A percentile compares a stretch with the other conserved stretches of the same genome.
Conservation (phyloP, 2,888 invertebrate species). For the Thera britannica region DNA sequence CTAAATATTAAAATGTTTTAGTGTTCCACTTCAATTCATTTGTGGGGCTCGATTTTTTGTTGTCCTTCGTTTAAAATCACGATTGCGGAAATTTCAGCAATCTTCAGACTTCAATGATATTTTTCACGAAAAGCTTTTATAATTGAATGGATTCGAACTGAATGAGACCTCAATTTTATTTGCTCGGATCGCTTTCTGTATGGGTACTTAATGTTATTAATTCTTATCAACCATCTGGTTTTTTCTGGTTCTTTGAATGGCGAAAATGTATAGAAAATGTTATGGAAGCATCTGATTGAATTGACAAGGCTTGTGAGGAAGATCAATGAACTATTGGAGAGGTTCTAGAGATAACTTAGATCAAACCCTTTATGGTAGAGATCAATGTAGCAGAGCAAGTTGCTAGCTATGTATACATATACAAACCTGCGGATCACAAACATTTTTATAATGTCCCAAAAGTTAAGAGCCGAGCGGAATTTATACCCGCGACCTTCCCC, state of each 20-base stretch:
- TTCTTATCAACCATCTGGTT: conserved; percentile 53
- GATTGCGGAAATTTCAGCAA: conserved; percentile 37
- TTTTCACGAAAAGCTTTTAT: conserved; percentile 45
- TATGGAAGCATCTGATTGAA: conserved; percentile 66
- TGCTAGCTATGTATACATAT: conserved; percentile 38
- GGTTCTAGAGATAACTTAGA: conserved; percentile 65
- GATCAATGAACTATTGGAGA: conserved; percentile 72
- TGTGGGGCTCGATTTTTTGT: not conserved
- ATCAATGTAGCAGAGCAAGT: conserved; percentile 57
- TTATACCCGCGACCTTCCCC: too few species aligned
- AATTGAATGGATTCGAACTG: conserved; percentile 47
- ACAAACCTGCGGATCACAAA: too few species aligned
- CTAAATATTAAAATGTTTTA: conserved; percentile 3
- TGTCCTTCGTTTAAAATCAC: conserved; percentile 32
- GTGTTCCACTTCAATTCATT: conserved; percentile 1
- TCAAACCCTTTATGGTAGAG: conserved; percentile 71
- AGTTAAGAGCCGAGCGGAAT: too few species aligned
- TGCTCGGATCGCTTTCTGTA: conserved; percentile 43
- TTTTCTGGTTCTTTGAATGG: conserved; percentile 49
- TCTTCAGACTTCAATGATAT: conserved; percentile 40
- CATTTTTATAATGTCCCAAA: too few species aligned
- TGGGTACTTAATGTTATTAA: conserved; percentile 64
- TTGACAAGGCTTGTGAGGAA: conserved; percentile 65
- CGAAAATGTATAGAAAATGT: conserved; percentile 44
- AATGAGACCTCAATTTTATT: conserved; percentile 46